Percentiles rank a stretch among this genome's conserved stretches.
These are phyloP conservation scores for Drosophila busckii DNA, from an alignment of 1,140 invertebrate genomes.

Conservation along the genomic window DNA sequence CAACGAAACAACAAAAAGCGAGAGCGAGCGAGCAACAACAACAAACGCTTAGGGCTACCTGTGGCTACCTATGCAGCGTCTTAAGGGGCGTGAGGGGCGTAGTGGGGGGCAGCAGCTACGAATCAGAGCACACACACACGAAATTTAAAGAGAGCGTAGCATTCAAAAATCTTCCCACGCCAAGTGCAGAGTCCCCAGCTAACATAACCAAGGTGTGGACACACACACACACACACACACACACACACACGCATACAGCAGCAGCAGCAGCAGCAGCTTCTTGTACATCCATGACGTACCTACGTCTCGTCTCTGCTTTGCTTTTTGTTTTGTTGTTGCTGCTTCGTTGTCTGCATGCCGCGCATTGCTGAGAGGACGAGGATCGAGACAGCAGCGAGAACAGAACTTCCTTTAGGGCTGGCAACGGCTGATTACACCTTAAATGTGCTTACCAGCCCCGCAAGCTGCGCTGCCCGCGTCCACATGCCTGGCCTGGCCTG, in stretches of 20 bases:
- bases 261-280: slow-evolving; percentile 26
- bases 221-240: neutral
- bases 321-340: slow-evolving; percentile 13
- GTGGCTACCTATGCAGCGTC: slow-evolving; percentile 49
- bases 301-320: slow-evolving; percentile 5
- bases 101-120: slow-evolving; percentile 34
- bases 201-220: slow-evolving; percentile 64
- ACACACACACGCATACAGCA: neutral
- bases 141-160: slow-evolving; percentile 31
- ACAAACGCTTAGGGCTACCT: slow-evolving; percentile 26
- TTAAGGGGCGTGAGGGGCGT: neutral
- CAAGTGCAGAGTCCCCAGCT: slow-evolving; percentile 64
- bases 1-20: slow-evolving; percentile 51
- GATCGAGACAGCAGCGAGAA: slow-evolving; percentile 35
- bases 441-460: slow-evolving; percentile 42
- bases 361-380: slow-evolving; percentile 68
- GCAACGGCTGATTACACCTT: slow-evolving; percentile 72
- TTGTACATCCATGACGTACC: slow-evolving; percentile 51
- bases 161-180: slow-evolving; percentile 78
- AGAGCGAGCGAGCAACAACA: slow-evolving; percentile 22
- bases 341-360: slow-evolving; percentile 60
- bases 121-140: slow-evolving; percentile 61
- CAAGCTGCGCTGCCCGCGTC: slow-evolving; percentile 18
- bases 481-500: neutral
- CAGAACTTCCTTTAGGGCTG: slow-evolving; percentile 67